A percentile compares a stretch with the other conserved stretches of the same genome.
Evolutionary conservation across 1,140 invertebrate genomes (phyloP).

Genomic region (Stratiolaelaps scimitus): DNA sequence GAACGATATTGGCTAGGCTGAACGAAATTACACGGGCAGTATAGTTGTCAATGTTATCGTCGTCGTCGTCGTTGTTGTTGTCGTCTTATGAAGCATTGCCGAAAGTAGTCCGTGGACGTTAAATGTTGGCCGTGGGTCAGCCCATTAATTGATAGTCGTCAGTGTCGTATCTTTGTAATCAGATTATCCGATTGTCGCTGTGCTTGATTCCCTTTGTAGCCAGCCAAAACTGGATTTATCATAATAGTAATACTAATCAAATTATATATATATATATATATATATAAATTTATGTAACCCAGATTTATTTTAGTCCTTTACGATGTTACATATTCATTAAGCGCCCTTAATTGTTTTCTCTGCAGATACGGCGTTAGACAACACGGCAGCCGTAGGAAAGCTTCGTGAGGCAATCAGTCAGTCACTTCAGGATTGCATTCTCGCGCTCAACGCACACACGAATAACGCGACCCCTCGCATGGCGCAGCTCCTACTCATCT

Average conservation of each 20-base stretch:
- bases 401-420: slow-evolving; percentile 73
- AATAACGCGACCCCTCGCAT: slow-evolving; percentile 48
- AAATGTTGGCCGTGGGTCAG: too few species aligned
- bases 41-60: too few species aligned
- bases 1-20: too few species aligned
- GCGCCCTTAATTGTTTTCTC: slow-evolving; percentile 27
- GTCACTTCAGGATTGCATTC: slow-evolving; percentile 69
- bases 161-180: too few species aligned
- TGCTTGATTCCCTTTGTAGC: too few species aligned
- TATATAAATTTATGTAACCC: not conserved
- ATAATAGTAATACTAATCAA: slow-evolving; percentile 17
- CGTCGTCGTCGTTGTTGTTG: too few species aligned
- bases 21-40: too few species aligned
- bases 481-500: slow-evolving; percentile 70
- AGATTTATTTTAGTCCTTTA: slow-evolving; percentile 19
- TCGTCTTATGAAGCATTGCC: too few species aligned
- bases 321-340: slow-evolving; percentile 29
- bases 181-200: too few species aligned
- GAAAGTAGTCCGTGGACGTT: too few species aligned
- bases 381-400: slow-evolving; percentile 63
- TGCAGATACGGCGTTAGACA: slow-evolving; percentile 73
- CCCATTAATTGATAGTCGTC: too few species aligned
- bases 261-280: slow-evolving; percentile 3
- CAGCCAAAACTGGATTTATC: not conserved
- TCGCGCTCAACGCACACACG: slow-evolving; percentile 50